Evolutionary conservation across 2,797 vertebrate species (phyloP), one percentile per base, ranked within the genome.

Genomic region (Micrastur ruficollis): DNA sequence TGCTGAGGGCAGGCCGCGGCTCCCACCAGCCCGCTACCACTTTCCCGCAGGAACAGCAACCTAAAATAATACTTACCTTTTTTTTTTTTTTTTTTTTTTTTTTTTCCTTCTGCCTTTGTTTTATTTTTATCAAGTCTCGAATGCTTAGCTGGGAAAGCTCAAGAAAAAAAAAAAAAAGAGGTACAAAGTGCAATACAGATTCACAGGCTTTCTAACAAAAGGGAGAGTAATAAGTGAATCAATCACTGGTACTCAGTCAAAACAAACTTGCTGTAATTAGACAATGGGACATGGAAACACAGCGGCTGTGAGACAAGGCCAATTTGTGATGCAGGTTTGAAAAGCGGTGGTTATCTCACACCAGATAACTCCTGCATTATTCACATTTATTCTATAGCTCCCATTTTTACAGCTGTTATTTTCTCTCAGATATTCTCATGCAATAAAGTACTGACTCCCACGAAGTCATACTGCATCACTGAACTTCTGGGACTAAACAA

Each of bases 231-330:
- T 50, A 46, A 92, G 53, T n/a, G 73, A 89, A 58, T 65, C 75
- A 40, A 50, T 44, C 81, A 5, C 61, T 40, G 6, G 40, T 82
- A 34, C 8, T 90, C 9, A 56, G 89, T 92, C 90, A 85, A 95
- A 98, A 96, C 94, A 81, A 96, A 98, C 96, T 95, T 95, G 94
- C 87, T 76, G 85, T 96, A 93, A 88, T 95, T 90, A 96, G 91
- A 89, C 91, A 94, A 79, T 14, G 84, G 93, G 92, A 83, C 52
- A 46, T 87, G 82, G 91, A 93, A 94, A 84, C 75, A 68, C 84
- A 73, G 92, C 3, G 52, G 46, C 90, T 79, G 94, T 7, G 49
- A 80, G 90, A 81, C 70, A 82, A 88, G 95, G 95, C 93, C 79
- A 52, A 49, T 89, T 75, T 47, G 91, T 49, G 92, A 52, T 23